phyloP scores from a whole-genome alignment of 53 echinoderm and acorn worm species.

The Paracentrotus lividus region DNA sequence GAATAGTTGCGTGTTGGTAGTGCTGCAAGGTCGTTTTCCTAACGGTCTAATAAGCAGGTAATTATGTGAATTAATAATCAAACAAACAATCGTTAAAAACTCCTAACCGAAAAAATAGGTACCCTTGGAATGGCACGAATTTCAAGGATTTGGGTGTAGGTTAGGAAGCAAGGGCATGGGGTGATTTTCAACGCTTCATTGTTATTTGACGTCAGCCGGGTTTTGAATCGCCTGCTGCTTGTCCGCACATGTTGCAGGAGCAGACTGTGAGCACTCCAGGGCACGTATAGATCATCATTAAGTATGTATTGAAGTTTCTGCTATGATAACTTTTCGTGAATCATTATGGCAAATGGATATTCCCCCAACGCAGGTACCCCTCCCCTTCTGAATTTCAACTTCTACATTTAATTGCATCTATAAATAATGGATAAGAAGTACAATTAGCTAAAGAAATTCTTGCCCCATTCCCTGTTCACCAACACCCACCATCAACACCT shows the following conservation, averaged over 20 bases:
- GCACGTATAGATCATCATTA: not conserved
- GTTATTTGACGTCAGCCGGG: not conserved
- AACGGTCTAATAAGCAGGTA: constrained; percentile 30
- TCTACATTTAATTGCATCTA: constrained; percentile 33
- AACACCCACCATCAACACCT: not conserved
- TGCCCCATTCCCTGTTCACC: not conserved
- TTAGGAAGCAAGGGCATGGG: constrained; percentile 8
- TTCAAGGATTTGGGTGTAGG: constrained; percentile 23
- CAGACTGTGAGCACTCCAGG: not conserved
- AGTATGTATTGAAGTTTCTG: constrained; percentile 28
- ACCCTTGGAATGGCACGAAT: not conserved
- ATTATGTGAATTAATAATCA: constrained; percentile 30
- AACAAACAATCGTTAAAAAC: not conserved
- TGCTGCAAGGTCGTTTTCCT: constrained; percentile 41
- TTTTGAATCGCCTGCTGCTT: not conserved
- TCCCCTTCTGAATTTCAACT: constrained; percentile 37
- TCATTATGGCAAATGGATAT: constrained; percentile 48
- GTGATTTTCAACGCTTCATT: constrained; percentile 24
- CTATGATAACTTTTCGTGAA: not conserved
- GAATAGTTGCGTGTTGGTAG: not conserved
- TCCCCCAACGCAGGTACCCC: not conserved
- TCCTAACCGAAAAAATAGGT: not conserved
- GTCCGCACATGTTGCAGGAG: not conserved
- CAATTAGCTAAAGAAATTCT: not conserved
- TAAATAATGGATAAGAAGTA: constrained; percentile 20